Conservation (phyloP, 2,888 invertebrate genomes). For the Dorcus parallelipipedus region DNA sequence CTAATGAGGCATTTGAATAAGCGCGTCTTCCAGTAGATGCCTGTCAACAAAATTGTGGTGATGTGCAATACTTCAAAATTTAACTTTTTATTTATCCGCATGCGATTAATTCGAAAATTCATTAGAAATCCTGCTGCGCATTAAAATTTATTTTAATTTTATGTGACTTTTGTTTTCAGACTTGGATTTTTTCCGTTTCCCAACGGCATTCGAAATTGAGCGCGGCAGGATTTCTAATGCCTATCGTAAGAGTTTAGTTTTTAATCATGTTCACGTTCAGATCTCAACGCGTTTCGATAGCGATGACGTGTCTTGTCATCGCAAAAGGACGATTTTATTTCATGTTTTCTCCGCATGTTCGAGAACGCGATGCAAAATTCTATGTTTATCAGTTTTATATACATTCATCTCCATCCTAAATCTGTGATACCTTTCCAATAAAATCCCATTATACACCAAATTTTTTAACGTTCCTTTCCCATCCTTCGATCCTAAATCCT, state of each 20-base stretch:
- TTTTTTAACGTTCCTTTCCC: constrained; percentile 8
- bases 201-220: background rate
- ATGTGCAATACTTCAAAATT: constrained; percentile 15
- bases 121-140: background rate
- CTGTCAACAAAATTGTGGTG: constrained; percentile 9
- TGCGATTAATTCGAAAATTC: constrained; percentile 1
- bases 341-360: constrained; percentile 2
- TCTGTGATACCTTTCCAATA: constrained; percentile 31
- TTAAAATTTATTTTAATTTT: background rate
- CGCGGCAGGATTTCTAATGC: constrained; percentile 4
- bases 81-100: background rate
- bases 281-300: constrained; percentile 1
- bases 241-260: constrained; percentile 10
- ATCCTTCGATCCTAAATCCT: background rate
- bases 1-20: background rate
- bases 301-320: constrained; percentile 1
- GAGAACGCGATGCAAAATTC: constrained; percentile 24
- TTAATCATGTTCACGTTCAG: constrained; percentile 8
- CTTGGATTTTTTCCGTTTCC: background rate
- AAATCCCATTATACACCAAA: constrained; percentile 14
- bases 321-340: constrained; percentile 1
- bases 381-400: constrained; percentile 16
- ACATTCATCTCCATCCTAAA: constrained; percentile 31
- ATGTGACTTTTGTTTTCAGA: background rate
- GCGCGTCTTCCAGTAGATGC: constrained; percentile 9